A percentile compares a stretch with the other conserved stretches of the same genome.
These are phyloP conservation scores for Carpatolechia fugitivella DNA, from an alignment of 2,888 invertebrate species.

Conservation along the genomic window DNA sequence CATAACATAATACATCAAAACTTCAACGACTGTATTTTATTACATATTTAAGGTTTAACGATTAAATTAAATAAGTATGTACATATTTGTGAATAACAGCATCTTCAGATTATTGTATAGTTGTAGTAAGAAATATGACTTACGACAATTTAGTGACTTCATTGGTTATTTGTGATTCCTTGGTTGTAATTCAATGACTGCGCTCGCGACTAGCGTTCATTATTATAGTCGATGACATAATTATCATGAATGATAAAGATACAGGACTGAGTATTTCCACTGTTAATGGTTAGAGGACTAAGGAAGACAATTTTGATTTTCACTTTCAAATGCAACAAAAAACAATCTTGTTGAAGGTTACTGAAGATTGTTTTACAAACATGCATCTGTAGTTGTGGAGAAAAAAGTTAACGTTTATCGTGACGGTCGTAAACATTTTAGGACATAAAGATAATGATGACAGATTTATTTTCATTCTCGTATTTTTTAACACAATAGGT, in stretches of 20 bases:
- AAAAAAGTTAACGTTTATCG: too few species aligned
- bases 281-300: conserved; percentile 34
- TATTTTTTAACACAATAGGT: background rate
- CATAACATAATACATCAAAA: background rate
- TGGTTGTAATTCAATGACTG: conserved; percentile 27
- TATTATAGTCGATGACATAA: conserved; percentile 58
- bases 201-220: conserved; percentile 34
- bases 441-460: too few species aligned
- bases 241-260: conserved; percentile 4
- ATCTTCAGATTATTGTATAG: too few species aligned
- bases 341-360: background rate
- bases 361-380: too few species aligned
- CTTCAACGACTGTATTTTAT: too few species aligned
- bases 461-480: too few species aligned
- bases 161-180: conserved; percentile 21
- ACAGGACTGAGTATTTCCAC: background rate
- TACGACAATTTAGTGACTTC: conserved; percentile 18
- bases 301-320: background rate
- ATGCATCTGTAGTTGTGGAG: too few species aligned
- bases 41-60: too few species aligned
- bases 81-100: too few species aligned
- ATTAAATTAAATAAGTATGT: too few species aligned
- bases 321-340: background rate
- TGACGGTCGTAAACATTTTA: too few species aligned
- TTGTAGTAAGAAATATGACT: background rate